Percentiles rank a stretch among this genome's conserved stretches.
Conservation (phyloP, 2,797 vertebrate genomes). For the Leptoclinus maculatus region DNA sequence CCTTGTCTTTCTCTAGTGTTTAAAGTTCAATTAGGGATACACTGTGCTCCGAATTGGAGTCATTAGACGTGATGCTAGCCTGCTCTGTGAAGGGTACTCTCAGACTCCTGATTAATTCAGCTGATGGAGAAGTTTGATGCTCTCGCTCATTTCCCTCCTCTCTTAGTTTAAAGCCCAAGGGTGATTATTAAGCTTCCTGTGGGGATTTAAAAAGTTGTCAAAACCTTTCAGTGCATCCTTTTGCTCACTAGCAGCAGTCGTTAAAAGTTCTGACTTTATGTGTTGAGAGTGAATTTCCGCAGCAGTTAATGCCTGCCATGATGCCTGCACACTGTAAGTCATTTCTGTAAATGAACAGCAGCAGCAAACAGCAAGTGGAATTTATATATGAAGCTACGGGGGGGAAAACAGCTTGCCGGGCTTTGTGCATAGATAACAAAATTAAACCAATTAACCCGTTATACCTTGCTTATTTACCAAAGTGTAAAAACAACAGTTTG, state of each 20-base stretch:
- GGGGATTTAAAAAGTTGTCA: conserved; percentile 56
- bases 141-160: conserved; percentile 37
- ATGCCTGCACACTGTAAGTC: not conserved
- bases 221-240: conserved; percentile 42
- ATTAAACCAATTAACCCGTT: not conserved
- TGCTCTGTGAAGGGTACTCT: conserved; percentile 43
- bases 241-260: not conserved
- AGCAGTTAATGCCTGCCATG: not conserved
- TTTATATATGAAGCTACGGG: not conserved
- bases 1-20: conserved; percentile 42
- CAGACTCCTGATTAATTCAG: conserved; percentile 72
- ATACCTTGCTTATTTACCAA: not conserved
- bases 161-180: conserved; percentile 46
- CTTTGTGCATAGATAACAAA: not conserved
- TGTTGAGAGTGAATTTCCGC: conserved; percentile 2
- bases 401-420: not conserved
- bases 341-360: conserved; percentile 5
- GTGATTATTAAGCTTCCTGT: conserved; percentile 52
- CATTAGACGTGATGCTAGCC: conserved; percentile 54
- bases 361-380: not conserved
- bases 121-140: conserved; percentile 60
- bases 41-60: conserved; percentile 46
- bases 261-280: conserved; percentile 10
- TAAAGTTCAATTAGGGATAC: conserved; percentile 68
- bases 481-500: not conserved